Percentiles rank a stretch among this genome's conserved stretches.
phyloP scores from a whole-genome alignment of 2,113 vertebrate genomes.

The Phalacrocorax aristotelis region DNA sequence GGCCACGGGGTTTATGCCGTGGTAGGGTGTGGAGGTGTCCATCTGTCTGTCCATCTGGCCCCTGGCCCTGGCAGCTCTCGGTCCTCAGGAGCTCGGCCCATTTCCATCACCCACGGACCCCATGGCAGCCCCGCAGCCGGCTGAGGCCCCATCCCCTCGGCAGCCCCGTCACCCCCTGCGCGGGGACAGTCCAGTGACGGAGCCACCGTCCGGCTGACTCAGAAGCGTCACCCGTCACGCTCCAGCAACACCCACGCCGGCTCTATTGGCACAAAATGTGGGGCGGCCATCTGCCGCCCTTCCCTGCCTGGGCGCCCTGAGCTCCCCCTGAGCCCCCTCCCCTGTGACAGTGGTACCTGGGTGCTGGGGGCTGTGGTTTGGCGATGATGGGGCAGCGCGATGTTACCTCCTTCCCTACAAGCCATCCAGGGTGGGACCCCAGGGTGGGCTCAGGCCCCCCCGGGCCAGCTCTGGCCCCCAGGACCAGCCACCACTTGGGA shows the following conservation, averaged over 20 bases:
- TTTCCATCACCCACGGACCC: not conserved
- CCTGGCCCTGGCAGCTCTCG: not conserved
- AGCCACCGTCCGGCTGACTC: not conserved
- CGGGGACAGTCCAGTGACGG: not conserved
- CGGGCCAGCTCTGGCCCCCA: not conserved
- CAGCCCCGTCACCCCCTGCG: not conserved
- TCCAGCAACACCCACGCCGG: not conserved
- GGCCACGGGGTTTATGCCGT: not conserved
- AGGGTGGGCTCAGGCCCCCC: not conserved
- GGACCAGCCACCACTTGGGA: not conserved
- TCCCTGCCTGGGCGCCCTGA: not conserved
- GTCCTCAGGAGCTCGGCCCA: not conserved
- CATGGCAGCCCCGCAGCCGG: not conserved
- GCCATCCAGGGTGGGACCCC: too few species aligned
- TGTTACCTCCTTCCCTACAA: not conserved
- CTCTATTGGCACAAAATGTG: not conserved
- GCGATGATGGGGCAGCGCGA: not conserved
- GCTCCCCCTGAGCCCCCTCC: too few species aligned
- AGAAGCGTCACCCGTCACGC: not conserved
- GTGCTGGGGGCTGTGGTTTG: not conserved
- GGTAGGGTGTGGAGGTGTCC: rapidly evolving
- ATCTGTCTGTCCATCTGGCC: not conserved
- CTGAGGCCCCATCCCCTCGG: not conserved
- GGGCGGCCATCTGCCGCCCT: not conserved
- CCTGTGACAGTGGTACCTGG: not conserved